Evolutionary conservation across 2,113 vertebrate species (phyloP).

Genomic region (Indicator maculatus): DNA sequence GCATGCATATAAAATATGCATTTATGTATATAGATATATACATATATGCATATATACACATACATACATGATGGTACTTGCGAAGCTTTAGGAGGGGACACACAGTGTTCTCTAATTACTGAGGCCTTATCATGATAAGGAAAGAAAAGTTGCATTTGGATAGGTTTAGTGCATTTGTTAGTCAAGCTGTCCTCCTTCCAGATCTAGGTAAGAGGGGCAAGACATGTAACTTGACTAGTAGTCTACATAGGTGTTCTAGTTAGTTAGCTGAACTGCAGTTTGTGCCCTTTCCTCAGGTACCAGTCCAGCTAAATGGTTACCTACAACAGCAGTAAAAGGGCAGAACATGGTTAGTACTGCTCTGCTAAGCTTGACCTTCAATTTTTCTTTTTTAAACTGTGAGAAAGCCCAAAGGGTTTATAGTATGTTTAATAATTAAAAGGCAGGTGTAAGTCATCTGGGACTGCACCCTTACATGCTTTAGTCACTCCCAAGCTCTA

Average conservation of each 20-base stretch:
- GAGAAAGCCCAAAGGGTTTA: background rate
- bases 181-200: background rate
- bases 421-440: background rate
- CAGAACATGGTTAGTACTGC: background rate
- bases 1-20: background rate
- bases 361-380: background rate
- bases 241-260: background rate
- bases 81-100: constrained; percentile 1
- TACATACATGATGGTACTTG: background rate
- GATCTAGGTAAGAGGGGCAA: background rate
- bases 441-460: background rate
- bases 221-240: background rate
- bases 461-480: background rate
- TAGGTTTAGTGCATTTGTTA: background rate
- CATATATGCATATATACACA: background rate
- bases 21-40: background rate
- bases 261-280: background rate
- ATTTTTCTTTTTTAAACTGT: background rate
- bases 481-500: background rate
- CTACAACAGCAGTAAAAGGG: background rate
- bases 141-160: background rate
- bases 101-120: background rate
- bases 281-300: background rate
- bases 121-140: background rate
- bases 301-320: background rate